Evolutionary conservation across 2,797 vertebrate genomes (phyloP), one percentile per base, ranked within the genome.

Genomic region (Rhabdomys pumilio): DNA sequence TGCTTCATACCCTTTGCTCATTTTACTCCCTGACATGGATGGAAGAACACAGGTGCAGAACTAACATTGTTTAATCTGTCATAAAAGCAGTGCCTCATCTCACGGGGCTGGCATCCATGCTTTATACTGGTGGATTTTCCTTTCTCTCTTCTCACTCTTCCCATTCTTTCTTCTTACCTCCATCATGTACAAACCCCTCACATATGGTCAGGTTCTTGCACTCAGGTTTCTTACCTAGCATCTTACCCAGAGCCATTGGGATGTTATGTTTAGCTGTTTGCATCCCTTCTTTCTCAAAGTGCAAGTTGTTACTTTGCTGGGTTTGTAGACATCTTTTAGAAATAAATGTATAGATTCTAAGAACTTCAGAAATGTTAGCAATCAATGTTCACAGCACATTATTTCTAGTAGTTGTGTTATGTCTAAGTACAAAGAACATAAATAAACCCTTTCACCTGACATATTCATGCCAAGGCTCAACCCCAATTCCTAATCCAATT

Each of bases 321-420:
- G 26, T 69, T 90, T 50, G 50, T 29, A 84, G 76, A 73, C 17
- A 26, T 38, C 38, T 90, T 73, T 47, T 76, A 20, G 15, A 61
- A 65, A 80, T 44, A 69, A 81, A 53, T 65, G 12, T 59, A 77
- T 44, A 61, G 82, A 72, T 84, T 59, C 12, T 38, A 38, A 81
- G 6, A n/a, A 26, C 53, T 59, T 81, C 34, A 15, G 34, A 84
- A 38, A 61, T 63, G 17, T 88, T 53, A 93, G 29, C 55, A 77
- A 77, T 47, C 41, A 80, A 76, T 31, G 73, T 47, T 72, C 84
- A n/a, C 0, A 29, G 57, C 29, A 77, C 14, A n/a, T 67, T 91
- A 29, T 84, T 94, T 26, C 79, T 77, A 47, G 3, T 80, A 77
- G 85, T 95, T 94, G 69, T n/a, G 20, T 29, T 72, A n/a, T 5